Evolutionary conservation across 1,140 invertebrate species (phyloP).

Genomic region (Galleria mellonella): DNA sequence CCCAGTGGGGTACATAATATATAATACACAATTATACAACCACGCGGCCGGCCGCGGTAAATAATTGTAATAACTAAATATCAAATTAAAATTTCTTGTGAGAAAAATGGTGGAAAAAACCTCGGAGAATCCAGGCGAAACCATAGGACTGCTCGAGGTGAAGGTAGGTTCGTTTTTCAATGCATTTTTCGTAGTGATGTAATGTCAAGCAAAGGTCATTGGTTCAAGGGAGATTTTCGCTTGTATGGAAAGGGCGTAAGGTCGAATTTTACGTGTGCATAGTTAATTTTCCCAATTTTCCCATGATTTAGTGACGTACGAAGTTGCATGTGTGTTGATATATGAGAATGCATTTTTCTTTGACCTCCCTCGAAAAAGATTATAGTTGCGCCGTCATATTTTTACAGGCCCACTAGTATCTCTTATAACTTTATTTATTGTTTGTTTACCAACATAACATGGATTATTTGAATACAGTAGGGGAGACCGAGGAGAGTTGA

Average conservation of each 20-base stretch:
- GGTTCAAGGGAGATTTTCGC: constrained; percentile 7
- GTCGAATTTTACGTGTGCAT: neutral
- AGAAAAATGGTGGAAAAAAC: constrained; percentile 23
- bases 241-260: constrained; percentile 2
- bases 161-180: constrained; percentile 24
- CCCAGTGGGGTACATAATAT: constrained; percentile 14
- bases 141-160: constrained; percentile 25
- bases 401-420: no score
- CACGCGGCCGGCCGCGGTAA: constrained; percentile 15
- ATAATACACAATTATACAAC: constrained; percentile 1
- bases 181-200: constrained; percentile 3
- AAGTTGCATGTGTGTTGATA: no score
- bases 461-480: no score
- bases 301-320: no score
- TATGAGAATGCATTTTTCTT: no score
- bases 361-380: no score
- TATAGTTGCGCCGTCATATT: no score
- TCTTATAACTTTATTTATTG: no score
- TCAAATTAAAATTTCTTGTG: constrained; percentile 4
- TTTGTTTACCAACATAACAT: no score
- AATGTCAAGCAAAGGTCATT: constrained; percentile 26
- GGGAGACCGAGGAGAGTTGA: no score
- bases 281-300: no score
- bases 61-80: neutral
- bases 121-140: constrained; percentile 21